Evolutionary conservation across 2,888 invertebrate genomes (phyloP).

Genomic region (Spilarctia lutea): DNA sequence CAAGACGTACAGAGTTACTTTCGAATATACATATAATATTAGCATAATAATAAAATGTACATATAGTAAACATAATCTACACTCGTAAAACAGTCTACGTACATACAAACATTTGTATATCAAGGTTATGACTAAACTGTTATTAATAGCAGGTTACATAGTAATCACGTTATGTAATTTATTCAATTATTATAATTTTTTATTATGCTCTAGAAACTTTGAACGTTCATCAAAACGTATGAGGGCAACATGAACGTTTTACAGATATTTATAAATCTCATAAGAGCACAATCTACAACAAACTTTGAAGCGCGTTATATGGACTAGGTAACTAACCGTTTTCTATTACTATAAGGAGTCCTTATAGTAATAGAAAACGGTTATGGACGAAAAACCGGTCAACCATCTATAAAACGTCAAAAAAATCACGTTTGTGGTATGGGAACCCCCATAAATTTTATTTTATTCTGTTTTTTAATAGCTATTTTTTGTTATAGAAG

Average conservation of each 20-base stretch:
- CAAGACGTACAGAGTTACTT: too few species aligned
- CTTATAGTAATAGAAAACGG: too few species aligned
- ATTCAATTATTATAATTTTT: slow-evolving; percentile 2
- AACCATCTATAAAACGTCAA: too few species aligned
- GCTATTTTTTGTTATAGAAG: too few species aligned
- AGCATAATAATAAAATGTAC: neutral
- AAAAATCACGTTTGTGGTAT: too few species aligned
- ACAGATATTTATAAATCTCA: neutral
- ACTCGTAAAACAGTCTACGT: neutral
- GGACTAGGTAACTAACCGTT: neutral
- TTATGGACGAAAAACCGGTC: too few species aligned
- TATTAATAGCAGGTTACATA: neutral
- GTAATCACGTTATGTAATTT: neutral
- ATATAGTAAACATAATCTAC: neutral
- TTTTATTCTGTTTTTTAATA: too few species aligned
- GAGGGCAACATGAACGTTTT: neutral
- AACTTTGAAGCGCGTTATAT: neutral
- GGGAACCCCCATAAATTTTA: too few species aligned
- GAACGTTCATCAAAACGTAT: neutral
- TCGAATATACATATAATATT: too few species aligned
- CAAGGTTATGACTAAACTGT: neutral
- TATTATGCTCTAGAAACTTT: slow-evolving; percentile 13
- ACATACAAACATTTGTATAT: neutral
- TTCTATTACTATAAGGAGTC: too few species aligned
- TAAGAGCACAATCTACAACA: neutral